Percentiles rank a stretch among this genome's conserved stretches.
These are phyloP conservation scores for Dicrostonyx torquatus DNA, from an alignment of 2,797 vertebrate species.

Conservation along the genomic window DNA sequence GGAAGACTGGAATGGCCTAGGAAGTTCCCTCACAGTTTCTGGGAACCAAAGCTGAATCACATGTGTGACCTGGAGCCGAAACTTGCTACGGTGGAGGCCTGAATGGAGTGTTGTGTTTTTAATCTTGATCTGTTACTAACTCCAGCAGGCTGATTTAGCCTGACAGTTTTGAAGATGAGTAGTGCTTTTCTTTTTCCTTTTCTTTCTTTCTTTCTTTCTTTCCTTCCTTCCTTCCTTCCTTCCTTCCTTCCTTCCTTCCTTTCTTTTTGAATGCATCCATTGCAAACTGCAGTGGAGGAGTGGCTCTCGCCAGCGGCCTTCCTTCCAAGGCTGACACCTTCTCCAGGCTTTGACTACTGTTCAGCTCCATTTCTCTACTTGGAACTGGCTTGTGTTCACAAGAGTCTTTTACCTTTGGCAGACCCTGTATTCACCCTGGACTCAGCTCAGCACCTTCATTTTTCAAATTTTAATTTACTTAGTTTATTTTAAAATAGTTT, in stretches of 20 bases:
- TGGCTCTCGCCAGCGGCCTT: background rate
- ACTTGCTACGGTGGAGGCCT: background rate
- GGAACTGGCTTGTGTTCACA: background rate
- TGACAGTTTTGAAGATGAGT: background rate
- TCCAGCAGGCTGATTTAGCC: background rate
- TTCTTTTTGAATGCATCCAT: background rate
- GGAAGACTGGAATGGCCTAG: background rate
- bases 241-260: no score
- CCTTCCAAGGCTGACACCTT: background rate
- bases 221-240: no score
- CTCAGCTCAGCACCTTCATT: background rate
- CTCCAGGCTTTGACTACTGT: background rate
- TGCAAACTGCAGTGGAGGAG: background rate
- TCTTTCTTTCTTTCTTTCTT: no score
- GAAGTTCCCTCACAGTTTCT: constrained; percentile 9
- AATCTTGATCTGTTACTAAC: background rate
- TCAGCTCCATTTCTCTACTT: background rate
- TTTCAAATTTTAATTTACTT: background rate
- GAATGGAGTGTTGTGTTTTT: background rate
- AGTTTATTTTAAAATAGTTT: background rate
- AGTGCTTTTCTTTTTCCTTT: background rate
- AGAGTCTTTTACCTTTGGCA: rapidly evolving
- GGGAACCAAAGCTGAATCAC: constrained; percentile 23
- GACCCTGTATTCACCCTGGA: background rate
- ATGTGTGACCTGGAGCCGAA: background rate